These are phyloP conservation scores for Solenopsis invicta DNA, from an alignment of 1,140 invertebrate genomes.

Conservation along the genomic window DNA sequence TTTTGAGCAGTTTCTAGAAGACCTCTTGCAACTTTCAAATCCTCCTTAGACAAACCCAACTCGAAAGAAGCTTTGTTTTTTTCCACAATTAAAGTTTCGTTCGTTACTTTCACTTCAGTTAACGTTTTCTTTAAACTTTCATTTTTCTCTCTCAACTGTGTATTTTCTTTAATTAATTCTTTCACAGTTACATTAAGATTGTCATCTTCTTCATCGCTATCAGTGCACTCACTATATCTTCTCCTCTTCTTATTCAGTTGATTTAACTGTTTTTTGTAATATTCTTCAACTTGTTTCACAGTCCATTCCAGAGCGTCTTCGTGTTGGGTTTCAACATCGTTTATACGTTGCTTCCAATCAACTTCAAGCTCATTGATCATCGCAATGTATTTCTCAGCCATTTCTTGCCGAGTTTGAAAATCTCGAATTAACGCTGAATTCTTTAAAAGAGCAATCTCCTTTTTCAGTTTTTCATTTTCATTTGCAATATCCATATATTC, in stretches of 20 bases:
- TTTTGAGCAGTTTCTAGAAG: constrained; percentile 74
- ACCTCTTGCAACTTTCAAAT: constrained; percentile 76
- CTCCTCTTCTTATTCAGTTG: constrained; percentile 73
- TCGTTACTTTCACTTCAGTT: constrained; percentile 74
- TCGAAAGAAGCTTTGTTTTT: constrained; percentile 80
- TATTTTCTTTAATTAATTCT: constrained; percentile 78
- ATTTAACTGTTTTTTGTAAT: constrained; percentile 80
- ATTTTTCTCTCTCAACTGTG: constrained; percentile 73
- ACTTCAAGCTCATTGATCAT: constrained; percentile 81
- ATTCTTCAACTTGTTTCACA: constrained; percentile 78
- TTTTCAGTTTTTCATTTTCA: constrained; percentile 82
- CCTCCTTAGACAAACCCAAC: constrained; percentile 74
- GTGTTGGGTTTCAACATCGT: constrained; percentile 80
- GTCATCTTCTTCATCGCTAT: constrained; percentile 67
- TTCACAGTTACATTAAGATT: constrained; percentile 43
- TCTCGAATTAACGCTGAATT: constrained; percentile 78
- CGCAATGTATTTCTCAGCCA: constrained; percentile 78
- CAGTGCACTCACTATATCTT: constrained; percentile 36
- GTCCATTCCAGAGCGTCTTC: constrained; percentile 81
- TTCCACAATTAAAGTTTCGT: constrained; percentile 74
- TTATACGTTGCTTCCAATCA: constrained; percentile 81
- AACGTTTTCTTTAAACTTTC: constrained; percentile 75
- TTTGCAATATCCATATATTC: constrained; percentile 79
- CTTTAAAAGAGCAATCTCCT: constrained; percentile 79
- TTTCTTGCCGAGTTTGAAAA: constrained; percentile 82